Evolutionary conservation across 2,888 invertebrate species (phyloP), one percentile per base, ranked within the genome.

Genomic region (Sinohyriopsis cumingii): DNA sequence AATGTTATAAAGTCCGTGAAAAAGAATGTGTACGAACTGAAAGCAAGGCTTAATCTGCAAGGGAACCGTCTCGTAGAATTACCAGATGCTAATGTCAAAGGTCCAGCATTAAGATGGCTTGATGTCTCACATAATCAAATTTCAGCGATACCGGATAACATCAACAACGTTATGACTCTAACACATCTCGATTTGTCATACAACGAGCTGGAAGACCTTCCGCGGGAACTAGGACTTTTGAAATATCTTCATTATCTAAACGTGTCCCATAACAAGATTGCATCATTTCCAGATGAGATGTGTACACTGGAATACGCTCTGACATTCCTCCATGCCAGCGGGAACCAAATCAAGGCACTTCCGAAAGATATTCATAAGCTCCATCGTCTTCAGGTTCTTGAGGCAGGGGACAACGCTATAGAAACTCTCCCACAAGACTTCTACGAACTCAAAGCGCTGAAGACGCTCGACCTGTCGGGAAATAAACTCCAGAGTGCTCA

Each of bases 221-320:
- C 88, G 0, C 74, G 83, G 19, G 85, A 87, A 62, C 67, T 88
- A 19, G 87, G 88, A 3, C 76, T 83, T 62, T 75, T 88, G 67
- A 85, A 84, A 76, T 89, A 88, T 69, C 81, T 89, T 1, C 76
- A 85, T 67, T 82, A 79, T 55, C 77, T 89, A 45, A 94, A 95
- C 88, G 90, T 96, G 28, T 95, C 95, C 0, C 91, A 95, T 85
- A 98, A 98, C 86, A 92, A 93, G 74, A 91, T 98, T 63, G 92
- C 94, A 74, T 92, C 93, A 65, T 89, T 98, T 66, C 94, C 95
- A 0, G 95, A 96, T 78, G 94, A 95, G 87, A 73, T 89, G 60
- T 81, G 83, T 65, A 79, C 78, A 0, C 69, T 87, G 67, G 80
- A 84, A 66, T 86, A 80, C 67, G 84, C 84, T 18, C 71, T 89